A percentile compares a stretch with the other conserved stretches of the same genome.
These are phyloP conservation scores for Novumbra hubbsi DNA, from an alignment of 2,797 vertebrate genomes.

Conservation along the genomic window DNA sequence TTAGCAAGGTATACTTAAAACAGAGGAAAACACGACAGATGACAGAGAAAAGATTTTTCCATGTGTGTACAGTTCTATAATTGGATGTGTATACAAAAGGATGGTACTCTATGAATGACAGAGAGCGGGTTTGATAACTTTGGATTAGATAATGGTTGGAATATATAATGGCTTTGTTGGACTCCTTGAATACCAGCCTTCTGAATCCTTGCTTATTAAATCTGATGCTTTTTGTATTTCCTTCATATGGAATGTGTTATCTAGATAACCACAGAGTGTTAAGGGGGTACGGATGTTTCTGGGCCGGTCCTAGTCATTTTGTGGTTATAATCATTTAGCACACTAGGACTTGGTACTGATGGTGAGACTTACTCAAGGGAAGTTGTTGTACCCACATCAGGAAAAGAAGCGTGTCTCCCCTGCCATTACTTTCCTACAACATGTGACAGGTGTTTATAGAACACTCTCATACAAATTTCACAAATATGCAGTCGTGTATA, in stretches of 20 bases:
- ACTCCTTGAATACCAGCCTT: background rate
- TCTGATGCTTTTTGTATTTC: background rate
- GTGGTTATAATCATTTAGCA: background rate
- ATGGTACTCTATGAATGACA: slow-evolving; percentile 1
- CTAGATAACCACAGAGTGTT: background rate
- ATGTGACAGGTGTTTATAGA: background rate
- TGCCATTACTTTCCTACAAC: background rate
- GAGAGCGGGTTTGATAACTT: slow-evolving; percentile 5
- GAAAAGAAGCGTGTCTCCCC: background rate
- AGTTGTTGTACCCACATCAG: background rate
- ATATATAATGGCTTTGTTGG: background rate
- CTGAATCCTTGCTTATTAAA: background rate
- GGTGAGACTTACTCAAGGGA: background rate
- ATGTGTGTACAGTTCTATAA: background rate
- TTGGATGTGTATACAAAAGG: slow-evolving; percentile 8
- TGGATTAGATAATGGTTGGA: slow-evolving; percentile 5
- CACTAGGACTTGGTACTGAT: background rate
- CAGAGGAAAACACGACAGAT: slow-evolving; percentile 9
- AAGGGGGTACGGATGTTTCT: background rate
- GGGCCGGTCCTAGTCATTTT: background rate
- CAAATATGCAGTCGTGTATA: background rate
- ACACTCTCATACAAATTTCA: background rate
- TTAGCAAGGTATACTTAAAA: slow-evolving; percentile 48
- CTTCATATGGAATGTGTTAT: background rate
- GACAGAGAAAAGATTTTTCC: background rate